Evolutionary conservation across 2,797 vertebrate species (phyloP).

Genomic region (Eutrigla gurnardus): DNA sequence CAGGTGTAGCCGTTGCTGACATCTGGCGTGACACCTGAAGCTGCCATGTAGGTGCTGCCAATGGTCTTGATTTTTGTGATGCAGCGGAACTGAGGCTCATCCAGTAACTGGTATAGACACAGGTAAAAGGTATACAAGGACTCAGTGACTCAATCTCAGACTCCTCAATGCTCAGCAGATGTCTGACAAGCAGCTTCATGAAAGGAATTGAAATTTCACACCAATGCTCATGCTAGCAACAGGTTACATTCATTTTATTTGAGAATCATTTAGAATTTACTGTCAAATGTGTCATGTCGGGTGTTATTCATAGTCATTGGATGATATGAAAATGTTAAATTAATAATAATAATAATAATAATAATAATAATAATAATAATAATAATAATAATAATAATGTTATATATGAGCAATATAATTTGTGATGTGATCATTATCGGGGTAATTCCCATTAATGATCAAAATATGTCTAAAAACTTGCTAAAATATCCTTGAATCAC

Average conservation of each 20-base stretch:
- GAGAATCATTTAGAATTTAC: background rate
- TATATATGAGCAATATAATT: too few relatives aligned
- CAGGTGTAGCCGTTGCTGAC: slow-evolving; percentile 87
- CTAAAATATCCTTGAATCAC: too few relatives aligned
- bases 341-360: too few relatives aligned
- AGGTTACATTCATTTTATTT: background rate
- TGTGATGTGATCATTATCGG: too few relatives aligned
- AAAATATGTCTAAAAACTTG: too few relatives aligned
- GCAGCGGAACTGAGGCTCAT: slow-evolving; percentile 93
- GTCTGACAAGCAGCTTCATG: background rate
- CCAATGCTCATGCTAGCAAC: background rate
- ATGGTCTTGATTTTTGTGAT: slow-evolving; percentile 99
- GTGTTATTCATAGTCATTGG: background rate
- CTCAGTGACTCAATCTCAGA: background rate
- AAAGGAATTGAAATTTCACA: background rate
- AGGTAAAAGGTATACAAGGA: slow-evolving; percentile 5
- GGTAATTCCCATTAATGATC: too few relatives aligned
- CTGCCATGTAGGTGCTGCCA: slow-evolving; percentile 98
- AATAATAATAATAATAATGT: too few relatives aligned
- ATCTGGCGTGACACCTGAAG: slow-evolving; percentile 93
- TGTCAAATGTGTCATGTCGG: background rate
- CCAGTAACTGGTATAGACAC: slow-evolving; percentile 87
- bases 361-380: too few relatives aligned
- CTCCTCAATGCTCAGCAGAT: background rate
- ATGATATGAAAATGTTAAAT: too few relatives aligned